phyloP scores from a whole-genome alignment of 2,113 vertebrate species.

The Plecotus auritus region DNA sequence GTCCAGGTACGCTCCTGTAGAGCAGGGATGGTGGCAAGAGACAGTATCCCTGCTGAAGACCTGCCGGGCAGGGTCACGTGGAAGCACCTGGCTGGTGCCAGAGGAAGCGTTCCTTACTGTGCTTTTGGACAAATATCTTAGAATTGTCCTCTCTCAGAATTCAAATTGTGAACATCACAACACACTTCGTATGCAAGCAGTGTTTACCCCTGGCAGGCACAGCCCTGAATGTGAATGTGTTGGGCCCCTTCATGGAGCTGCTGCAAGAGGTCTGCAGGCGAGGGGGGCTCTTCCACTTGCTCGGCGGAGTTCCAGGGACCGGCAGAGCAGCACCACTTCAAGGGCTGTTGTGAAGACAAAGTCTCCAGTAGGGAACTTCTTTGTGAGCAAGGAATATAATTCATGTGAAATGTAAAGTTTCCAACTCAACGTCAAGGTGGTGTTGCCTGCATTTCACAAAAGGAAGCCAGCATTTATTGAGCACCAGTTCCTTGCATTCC shows the following conservation, averaged over 20 bases:
- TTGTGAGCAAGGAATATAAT: neutral
- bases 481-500: fast-evolving
- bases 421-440: too few species aligned
- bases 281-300: neutral
- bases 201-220: neutral
- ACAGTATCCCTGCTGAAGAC: fast-evolving
- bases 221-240: fast-evolving
- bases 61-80: neutral
- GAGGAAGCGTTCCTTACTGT: neutral
- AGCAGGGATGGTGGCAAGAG: neutral
- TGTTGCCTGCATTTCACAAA: neutral
- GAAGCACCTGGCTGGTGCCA: neutral
- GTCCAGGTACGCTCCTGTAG: neutral
- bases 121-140: neutral
- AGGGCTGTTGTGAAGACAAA: neutral
- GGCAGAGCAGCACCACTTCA: neutral
- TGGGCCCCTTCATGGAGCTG: neutral
- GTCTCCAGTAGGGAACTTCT: neutral
- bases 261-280: fast-evolving
- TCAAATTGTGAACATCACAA: neutral
- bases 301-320: neutral
- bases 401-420: neutral
- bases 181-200: neutral
- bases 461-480: neutral
- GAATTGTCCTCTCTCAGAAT: neutral